Percentiles rank a stretch among this genome's conserved stretches.
Conservation (phyloP, 1,140 invertebrate genomes). For the Limonius californicus region DNA sequence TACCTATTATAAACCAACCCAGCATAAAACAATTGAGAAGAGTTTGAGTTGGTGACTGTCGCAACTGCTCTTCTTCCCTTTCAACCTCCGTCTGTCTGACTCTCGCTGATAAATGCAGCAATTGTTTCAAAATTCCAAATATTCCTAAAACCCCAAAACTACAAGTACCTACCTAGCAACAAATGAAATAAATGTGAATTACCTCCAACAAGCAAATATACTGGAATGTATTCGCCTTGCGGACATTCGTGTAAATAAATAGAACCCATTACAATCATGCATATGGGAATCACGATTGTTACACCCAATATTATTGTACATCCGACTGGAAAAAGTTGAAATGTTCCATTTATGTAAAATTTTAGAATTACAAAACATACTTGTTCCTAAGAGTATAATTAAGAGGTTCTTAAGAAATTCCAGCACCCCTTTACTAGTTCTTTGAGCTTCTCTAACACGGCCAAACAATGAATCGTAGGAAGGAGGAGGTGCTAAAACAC, state of each 20-base stretch:
- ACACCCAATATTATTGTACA: conserved; percentile 61
- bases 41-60: conserved; percentile 57
- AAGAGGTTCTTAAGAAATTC: conserved; percentile 62
- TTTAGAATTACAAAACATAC: conserved; percentile 50
- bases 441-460: conserved; percentile 58
- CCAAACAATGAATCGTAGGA: conserved; percentile 67
- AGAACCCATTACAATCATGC: conserved; percentile 64
- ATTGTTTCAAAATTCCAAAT: conserved; percentile 60
- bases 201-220: conserved; percentile 67
- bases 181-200: conserved; percentile 27
- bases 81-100: conserved; percentile 52
- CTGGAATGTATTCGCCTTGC: conserved; percentile 64
- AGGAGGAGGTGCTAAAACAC: conserved; percentile 57
- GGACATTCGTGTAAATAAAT: conserved; percentile 63
- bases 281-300: conserved; percentile 60
- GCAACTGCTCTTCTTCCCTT: conserved; percentile 52
- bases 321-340: conserved; percentile 53
- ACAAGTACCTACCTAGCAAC: not conserved
- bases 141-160: conserved; percentile 46
- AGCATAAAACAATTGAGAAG: conserved; percentile 63
- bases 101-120: conserved; percentile 55
- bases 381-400: conserved; percentile 59
- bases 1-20: conserved; percentile 64
- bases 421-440: conserved; percentile 56
- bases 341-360: not conserved